Conservation (phyloP, 2,113 vertebrate species). For the Bos indicus region DNA sequence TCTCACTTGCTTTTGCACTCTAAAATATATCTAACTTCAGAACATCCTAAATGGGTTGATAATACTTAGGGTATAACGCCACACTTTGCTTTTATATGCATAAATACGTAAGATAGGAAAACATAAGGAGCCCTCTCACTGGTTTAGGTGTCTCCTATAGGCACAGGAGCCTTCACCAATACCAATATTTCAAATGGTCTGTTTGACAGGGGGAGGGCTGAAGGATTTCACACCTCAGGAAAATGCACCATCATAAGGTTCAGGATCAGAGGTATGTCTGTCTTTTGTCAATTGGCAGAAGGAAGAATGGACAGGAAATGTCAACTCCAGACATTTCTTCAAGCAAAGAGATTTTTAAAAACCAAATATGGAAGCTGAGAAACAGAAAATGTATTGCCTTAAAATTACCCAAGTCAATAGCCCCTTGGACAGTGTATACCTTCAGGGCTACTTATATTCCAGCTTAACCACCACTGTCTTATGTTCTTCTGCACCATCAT, state of each 20-base stretch:
- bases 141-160: background rate
- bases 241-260: background rate
- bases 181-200: background rate
- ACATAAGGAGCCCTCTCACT: background rate
- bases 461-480: background rate
- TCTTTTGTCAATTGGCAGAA: background rate
- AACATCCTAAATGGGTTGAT: background rate
- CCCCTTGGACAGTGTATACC: background rate
- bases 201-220: background rate
- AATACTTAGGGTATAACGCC: background rate
- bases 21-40: background rate
- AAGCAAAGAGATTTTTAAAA: background rate
- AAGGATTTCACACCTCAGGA: background rate
- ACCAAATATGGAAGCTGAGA: background rate
- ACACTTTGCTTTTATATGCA: background rate
- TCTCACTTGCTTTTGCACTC: background rate
- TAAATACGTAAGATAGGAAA: background rate
- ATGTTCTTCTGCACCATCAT: too few species aligned
- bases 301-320: background rate
- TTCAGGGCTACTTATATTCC: background rate
- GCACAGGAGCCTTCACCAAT: accelerated
- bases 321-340: background rate
- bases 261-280: background rate
- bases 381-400: background rate
- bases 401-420: background rate